Evolutionary conservation across 2,113 vertebrate genomes (phyloP).

Genomic region (Smithornis capensis): DNA sequence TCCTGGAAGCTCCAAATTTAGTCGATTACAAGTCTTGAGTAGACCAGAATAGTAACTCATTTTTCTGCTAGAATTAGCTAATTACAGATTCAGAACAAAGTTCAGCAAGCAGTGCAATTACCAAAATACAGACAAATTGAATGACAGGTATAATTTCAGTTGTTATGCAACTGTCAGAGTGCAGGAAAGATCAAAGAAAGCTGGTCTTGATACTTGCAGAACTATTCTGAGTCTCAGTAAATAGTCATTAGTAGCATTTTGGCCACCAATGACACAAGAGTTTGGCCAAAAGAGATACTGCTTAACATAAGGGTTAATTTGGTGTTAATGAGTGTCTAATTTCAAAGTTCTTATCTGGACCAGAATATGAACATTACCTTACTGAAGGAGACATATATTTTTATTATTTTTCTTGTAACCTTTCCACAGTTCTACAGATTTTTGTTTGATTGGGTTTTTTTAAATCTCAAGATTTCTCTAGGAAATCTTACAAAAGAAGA

Average conservation of each 20-base stretch:
- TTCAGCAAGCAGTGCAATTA: slow-evolving; percentile 38
- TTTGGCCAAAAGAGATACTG: not conserved
- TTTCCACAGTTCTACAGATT: not conserved
- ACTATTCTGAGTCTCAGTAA: not conserved
- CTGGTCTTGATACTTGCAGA: not conserved
- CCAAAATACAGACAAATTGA: slow-evolving; percentile 35
- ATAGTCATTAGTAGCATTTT: not conserved
- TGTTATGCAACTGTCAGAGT: not conserved
- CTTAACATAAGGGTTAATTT: not conserved
- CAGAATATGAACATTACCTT: not conserved
- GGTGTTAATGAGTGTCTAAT: not conserved
- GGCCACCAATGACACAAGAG: not conserved
- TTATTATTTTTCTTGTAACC: not conserved
- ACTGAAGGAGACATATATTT: not conserved
- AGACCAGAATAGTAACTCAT: slow-evolving; percentile 42
- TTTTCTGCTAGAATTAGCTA: slow-evolving; percentile 33
- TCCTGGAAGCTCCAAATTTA: slow-evolving; percentile 45
- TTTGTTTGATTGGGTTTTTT: not conserved
- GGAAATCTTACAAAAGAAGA: not conserved
- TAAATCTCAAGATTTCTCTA: not conserved
- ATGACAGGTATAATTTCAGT: slow-evolving; percentile 4
- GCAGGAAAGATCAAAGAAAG: not conserved
- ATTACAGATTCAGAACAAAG: slow-evolving; percentile 34
- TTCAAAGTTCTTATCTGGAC: not conserved
- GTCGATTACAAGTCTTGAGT: not conserved